Base-by-base conservation (phyloP, 2,797 vertebrate species). In the Crocidura indochinensis region DNA sequence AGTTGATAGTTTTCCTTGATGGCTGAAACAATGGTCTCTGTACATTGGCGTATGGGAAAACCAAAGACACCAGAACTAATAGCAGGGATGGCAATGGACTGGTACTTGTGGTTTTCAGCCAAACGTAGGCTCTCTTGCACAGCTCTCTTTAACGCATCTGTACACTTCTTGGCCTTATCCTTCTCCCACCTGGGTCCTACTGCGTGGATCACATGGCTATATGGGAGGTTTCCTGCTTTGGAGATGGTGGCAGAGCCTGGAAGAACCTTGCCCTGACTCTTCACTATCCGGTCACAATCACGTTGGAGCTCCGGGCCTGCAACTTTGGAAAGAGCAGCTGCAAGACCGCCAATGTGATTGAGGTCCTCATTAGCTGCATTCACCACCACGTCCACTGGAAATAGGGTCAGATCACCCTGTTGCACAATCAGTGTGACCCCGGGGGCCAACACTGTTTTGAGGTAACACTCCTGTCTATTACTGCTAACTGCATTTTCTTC, bases 361-460 rank as follows among this genome's bases (percentile, higher is more conserved):
- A 99, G 94, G 0, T 98, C 94, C 92, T 98, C 98, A 0, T 99
- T 99, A 8, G 99, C 97, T 0, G 98, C 98, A 14, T 99, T 99
- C 85, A 99, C 99, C 49, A 99, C 97, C 4, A 97, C 98, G 0
- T 99, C 98, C 0, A 96, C 98, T 0, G 26, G 74, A 0, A 98
- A 95, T 60, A 10, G 72, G 11, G 98, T 98, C 97, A 99, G 96
- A 93, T 99, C 77, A 0, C 95, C 98, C 82, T 96, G 97, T 56
- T 95, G 97, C 5, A 98, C 98, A 0, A 95, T 97, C 56, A 99
- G 84, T 1, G 92, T 83, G 2, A 98, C 82, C 8, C 98, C 98
- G 60, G 74, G 49, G 14, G 91, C 67, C 2, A 98, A 97, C 9
- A 22, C 44, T 47, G 97, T 94, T 94, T 92, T 94, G 86, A 83